Evolutionary conservation across 2,113 vertebrate genomes (phyloP).

Genomic region (Otis tarda): DNA sequence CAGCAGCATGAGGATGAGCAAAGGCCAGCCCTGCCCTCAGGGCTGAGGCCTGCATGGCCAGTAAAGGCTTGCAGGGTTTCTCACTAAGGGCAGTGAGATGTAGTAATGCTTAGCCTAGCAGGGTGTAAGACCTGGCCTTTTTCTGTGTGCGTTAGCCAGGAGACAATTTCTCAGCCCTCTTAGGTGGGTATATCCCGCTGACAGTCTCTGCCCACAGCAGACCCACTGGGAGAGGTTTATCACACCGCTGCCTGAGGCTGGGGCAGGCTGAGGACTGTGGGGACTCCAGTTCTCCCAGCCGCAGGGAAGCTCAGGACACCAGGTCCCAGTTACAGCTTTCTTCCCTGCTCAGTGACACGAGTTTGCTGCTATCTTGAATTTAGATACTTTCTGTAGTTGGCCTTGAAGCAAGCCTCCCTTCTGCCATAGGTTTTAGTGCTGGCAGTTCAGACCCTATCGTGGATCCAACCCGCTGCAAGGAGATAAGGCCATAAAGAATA

Average conservation of each 20-base stretch:
- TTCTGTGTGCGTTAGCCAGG: not conserved
- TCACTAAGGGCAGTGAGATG: not conserved
- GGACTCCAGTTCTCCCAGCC: not conserved
- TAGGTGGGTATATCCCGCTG: not conserved
- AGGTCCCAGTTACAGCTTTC: not conserved
- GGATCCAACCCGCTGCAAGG: not conserved
- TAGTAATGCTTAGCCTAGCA: not conserved
- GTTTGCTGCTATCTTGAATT: not conserved
- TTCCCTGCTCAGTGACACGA: not conserved
- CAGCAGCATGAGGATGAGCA: not conserved
- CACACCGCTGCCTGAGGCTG: not conserved
- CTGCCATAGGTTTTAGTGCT: not conserved
- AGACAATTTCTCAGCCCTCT: not conserved
- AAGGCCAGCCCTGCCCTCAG: not conserved
- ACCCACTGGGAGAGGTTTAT: not conserved
- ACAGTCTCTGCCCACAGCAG: not conserved
- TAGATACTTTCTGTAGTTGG: not conserved
- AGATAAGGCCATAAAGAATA: not conserved
- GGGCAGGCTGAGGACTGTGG: not conserved
- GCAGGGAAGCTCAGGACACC: not conserved
- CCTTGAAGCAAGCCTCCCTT: not conserved
- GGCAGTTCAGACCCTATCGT: not conserved
- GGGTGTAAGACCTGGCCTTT: not conserved
- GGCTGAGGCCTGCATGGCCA: not conserved
- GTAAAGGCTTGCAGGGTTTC: not conserved